Evolutionary conservation across 2,888 invertebrate genomes (phyloP).

Genomic region (Yponomeuta sedellus): DNA sequence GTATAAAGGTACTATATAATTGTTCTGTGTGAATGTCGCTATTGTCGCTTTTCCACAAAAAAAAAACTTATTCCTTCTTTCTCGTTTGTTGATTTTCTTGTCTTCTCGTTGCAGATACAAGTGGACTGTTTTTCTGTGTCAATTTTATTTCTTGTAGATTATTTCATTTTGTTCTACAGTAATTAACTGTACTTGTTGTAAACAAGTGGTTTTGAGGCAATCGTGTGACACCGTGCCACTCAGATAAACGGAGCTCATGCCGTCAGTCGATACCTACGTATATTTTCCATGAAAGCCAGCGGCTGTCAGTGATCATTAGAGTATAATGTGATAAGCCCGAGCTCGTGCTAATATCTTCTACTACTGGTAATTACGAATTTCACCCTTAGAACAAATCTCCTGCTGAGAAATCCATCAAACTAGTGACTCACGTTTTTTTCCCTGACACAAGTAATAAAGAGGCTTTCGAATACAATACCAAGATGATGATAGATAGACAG

Average conservation of each 20-base stretch:
- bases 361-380: neutral
- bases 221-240: neutral
- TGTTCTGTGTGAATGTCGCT: too few species aligned
- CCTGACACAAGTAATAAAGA: neutral
- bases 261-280: conserved; percentile 2
- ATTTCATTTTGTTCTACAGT: neutral
- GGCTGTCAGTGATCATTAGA: neutral
- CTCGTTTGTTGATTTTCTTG: neutral
- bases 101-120: neutral
- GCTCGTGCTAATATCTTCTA: neutral
- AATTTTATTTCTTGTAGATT: neutral
- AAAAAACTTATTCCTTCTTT: neutral
- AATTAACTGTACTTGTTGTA: neutral
- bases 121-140: neutral
- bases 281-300: neutral
- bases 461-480: neutral
- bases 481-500: too few species aligned
- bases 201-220: neutral
- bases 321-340: neutral
- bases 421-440: neutral
- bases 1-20: too few species aligned
- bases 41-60: too few species aligned
- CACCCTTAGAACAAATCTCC: neutral
- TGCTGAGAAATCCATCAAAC: neutral
- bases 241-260: neutral